Evolutionary conservation across 2,113 vertebrate species (phyloP).

Genomic region (Suncus etruscus): DNA sequence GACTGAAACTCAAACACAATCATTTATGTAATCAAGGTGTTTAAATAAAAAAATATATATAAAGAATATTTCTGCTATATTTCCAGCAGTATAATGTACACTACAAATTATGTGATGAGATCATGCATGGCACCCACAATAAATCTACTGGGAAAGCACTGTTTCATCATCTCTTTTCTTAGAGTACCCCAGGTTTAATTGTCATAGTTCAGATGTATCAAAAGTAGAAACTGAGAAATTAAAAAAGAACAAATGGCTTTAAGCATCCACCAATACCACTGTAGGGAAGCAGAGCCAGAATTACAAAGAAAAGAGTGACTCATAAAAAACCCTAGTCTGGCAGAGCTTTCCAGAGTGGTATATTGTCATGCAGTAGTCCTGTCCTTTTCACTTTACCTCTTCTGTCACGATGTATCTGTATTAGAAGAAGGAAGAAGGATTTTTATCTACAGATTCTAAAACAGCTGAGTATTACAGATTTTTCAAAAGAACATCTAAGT

Average conservation of each 20-base stretch:
- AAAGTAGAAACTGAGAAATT: neutral
- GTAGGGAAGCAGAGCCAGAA: neutral
- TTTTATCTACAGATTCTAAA: too few species aligned
- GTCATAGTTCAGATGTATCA: neutral
- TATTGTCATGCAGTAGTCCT: neutral
- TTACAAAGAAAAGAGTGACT: neutral
- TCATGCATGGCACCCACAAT: neutral
- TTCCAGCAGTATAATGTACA: neutral
- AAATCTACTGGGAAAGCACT: neutral
- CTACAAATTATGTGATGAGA: neutral
- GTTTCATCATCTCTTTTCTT: neutral
- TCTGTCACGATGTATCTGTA: neutral
- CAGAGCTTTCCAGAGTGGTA: neutral
- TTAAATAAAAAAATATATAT: too few species aligned
- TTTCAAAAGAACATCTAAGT: neutral
- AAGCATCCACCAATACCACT: neutral
- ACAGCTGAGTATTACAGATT: fast-evolving
- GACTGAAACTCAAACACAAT: too few species aligned
- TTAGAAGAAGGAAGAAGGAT: neutral
- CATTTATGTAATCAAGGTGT: too few species aligned
- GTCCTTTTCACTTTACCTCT: neutral
- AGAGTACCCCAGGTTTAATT: neutral
- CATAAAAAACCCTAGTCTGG: neutral
- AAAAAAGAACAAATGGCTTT: neutral
- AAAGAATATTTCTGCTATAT: neutral